A percentile compares a stretch with the other conserved stretches of the same genome.
Evolutionary conservation across 2,113 vertebrate genomes (phyloP).

Genomic region (Periophthalmus modestus): DNA sequence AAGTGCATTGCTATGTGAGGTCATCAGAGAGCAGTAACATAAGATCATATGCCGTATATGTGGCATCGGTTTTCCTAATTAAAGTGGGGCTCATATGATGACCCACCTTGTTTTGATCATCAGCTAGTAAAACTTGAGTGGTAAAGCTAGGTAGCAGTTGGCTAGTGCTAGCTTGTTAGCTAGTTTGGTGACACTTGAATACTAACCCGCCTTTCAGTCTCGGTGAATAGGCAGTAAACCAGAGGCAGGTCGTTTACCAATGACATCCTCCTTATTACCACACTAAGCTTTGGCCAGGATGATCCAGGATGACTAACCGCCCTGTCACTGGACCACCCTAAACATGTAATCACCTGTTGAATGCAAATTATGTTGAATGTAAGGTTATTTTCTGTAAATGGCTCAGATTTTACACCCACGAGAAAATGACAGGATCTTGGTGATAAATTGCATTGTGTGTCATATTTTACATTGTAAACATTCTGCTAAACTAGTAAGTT

Average conservation of each 20-base stretch:
- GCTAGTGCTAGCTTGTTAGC: slow-evolving; percentile 36
- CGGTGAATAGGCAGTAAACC: neutral
- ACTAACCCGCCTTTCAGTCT: neutral
- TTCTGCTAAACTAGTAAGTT: neutral
- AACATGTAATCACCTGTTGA: slow-evolving; percentile 48
- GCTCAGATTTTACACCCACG: neutral
- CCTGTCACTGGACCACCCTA: slow-evolving; percentile 7
- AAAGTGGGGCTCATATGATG: slow-evolving; percentile 41
- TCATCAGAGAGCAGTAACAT: neutral
- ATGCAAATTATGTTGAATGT: neutral
- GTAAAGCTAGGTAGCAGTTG: slow-evolving; percentile 37
- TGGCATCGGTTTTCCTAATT: neutral
- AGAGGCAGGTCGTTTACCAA: slow-evolving; percentile 23
- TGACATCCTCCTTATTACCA: slow-evolving; percentile 1
- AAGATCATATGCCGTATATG: slow-evolving; percentile 19
- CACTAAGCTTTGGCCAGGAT: neutral
- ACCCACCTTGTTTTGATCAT: slow-evolving; percentile 49
- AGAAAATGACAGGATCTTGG: neutral
- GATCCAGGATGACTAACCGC: neutral
- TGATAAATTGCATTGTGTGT: neutral
- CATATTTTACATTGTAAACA: neutral
- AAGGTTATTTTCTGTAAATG: neutral
- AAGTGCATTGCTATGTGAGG: slow-evolving; percentile 6
- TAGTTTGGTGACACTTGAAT: slow-evolving; percentile 17
- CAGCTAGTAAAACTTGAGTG: slow-evolving; percentile 16